Conservation (phyloP, 2,888 invertebrate species). For the Gnatocerus cornutus region DNA sequence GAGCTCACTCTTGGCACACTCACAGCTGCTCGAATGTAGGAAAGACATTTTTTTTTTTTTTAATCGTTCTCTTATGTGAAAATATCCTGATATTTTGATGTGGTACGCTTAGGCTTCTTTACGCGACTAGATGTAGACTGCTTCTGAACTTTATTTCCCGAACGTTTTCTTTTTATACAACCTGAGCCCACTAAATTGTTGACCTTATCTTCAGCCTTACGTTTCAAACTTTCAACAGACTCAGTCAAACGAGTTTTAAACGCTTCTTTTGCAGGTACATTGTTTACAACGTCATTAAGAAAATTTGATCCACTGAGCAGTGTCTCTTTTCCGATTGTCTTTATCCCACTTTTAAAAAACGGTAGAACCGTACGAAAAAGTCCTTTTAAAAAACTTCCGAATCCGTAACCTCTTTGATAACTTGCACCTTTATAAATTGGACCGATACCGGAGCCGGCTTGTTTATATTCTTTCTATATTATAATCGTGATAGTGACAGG, state of each 20-base stretch:
- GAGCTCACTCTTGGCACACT: too few species aligned
- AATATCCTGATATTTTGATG: too few species aligned
- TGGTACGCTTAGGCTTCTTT: background rate
- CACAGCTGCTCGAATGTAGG: conserved; percentile 52
- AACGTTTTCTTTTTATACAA: conserved; percentile 25
- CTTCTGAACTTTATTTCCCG: background rate
- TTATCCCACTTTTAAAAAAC: too few species aligned
- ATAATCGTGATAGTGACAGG: conserved; percentile 41
- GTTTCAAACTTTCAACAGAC: conserved; percentile 34
- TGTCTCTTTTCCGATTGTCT: conserved; percentile 20
- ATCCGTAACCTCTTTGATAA: conserved; percentile 16
- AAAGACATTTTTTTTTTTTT: conserved; percentile 49
- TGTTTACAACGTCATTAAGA: conserved; percentile 18
- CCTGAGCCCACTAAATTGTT: conserved; percentile 25
- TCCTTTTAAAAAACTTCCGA: conserved; percentile 18
- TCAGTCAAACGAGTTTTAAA: conserved; percentile 24
- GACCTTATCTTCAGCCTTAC: conserved; percentile 28
- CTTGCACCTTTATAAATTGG: conserved; percentile 13
- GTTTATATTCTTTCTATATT: conserved; percentile 13
- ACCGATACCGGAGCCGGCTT: conserved; percentile 15
- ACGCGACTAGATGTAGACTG: background rate
- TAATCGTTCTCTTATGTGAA: too few species aligned
- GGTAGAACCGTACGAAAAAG: conserved; percentile 6
- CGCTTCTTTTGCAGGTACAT: too few species aligned
- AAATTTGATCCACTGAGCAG: background rate